A percentile compares a stretch with the other conserved stretches of the same genome.
Conservation (phyloP, 2,113 vertebrate genomes). For the Esox niger region DNA sequence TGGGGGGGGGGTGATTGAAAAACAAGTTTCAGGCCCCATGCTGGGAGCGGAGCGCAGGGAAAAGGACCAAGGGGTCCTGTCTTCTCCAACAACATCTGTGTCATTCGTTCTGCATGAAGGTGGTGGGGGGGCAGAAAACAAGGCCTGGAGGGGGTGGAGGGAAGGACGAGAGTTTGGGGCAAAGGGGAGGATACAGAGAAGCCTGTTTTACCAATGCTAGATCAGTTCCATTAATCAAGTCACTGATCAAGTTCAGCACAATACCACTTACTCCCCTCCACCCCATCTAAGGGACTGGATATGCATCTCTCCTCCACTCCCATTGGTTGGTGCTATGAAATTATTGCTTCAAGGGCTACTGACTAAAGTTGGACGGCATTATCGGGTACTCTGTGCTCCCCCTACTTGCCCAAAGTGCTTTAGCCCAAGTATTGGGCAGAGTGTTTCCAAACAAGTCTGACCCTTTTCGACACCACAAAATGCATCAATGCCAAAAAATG, state of each 20-base stretch:
- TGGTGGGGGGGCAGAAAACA: constrained; percentile 55
- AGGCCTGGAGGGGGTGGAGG: constrained; percentile 40
- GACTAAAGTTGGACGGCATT: background rate
- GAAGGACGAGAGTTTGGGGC: constrained; percentile 27
- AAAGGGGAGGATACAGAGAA: constrained; percentile 39
- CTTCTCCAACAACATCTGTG: constrained; percentile 77
- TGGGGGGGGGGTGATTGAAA: constrained; percentile 70
- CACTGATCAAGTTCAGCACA: constrained; percentile 35
- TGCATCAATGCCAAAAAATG: constrained; percentile 40
- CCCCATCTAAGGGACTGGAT: constrained; percentile 20
- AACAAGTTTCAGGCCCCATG: constrained; percentile 80
- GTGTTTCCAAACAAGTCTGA: constrained; percentile 70
- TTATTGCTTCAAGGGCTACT: background rate
- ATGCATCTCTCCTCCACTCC: background rate
- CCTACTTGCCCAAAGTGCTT: background rate
- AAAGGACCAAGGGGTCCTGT: constrained; percentile 69
- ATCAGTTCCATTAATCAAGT: constrained; percentile 63
- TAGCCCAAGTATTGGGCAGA: constrained; percentile 16
- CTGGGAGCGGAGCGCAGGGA: constrained; percentile 68
- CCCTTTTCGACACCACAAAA: constrained; percentile 59
- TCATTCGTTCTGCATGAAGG: constrained; percentile 70
- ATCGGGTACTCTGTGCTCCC: constrained; percentile 14
- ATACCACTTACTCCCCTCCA: constrained; percentile 10
- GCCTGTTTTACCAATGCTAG: constrained; percentile 48
- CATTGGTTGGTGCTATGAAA: background rate